phyloP scores from a whole-genome alignment of 2,888 invertebrate genomes.

The Troides aeacus region DNA sequence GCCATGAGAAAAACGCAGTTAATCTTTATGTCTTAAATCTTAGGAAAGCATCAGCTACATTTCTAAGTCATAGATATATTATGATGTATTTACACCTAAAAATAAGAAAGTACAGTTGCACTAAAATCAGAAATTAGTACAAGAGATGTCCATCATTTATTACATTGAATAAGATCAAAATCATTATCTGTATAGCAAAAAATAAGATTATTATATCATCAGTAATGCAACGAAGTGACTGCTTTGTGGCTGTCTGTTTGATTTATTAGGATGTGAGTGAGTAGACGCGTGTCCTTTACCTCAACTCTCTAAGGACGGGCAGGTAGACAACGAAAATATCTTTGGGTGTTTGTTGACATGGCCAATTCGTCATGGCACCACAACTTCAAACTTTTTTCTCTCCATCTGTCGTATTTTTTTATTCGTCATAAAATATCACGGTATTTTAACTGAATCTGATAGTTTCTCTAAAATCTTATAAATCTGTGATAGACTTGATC shows the following conservation, averaged over 20 bases:
- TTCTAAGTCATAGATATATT: too few relatives aligned
- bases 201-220: background rate
- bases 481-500: too few relatives aligned
- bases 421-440: too few relatives aligned
- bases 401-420: constrained; percentile 29
- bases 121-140: too few relatives aligned
- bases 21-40: too few relatives aligned
- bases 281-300: constrained; percentile 49
- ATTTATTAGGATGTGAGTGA: constrained; percentile 65
- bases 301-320: constrained; percentile 43
- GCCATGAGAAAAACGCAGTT: too few relatives aligned
- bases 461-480: too few relatives aligned
- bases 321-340: constrained; percentile 60
- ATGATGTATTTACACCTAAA: too few relatives aligned
- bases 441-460: too few relatives aligned
- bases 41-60: too few relatives aligned
- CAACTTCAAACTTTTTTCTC: constrained; percentile 41
- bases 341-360: constrained; percentile 72
- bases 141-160: background rate
- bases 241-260: constrained; percentile 48
- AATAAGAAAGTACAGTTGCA: too few relatives aligned
- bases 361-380: constrained; percentile 55
- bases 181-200: background rate
- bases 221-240: constrained; percentile 54
- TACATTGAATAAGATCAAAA: background rate